Evolutionary conservation across 2,888 invertebrate species (phyloP), one percentile per base, ranked within the genome.

Genomic region (Argyresthia albistria): DNA sequence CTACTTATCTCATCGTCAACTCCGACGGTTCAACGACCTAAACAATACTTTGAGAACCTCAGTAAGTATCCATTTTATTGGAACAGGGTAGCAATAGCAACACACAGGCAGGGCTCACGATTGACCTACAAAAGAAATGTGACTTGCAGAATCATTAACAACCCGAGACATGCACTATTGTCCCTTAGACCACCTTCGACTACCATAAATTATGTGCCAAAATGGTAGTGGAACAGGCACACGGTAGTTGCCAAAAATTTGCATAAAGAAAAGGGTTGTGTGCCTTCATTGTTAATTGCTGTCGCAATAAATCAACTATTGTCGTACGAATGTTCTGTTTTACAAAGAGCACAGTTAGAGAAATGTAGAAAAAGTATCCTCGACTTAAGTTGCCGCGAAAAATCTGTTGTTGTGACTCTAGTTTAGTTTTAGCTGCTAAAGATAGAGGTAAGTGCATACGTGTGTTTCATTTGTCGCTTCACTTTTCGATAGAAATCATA

Each of bases 41-140:
- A 25, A 4, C 2, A 25, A 2, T 25, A 25, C 25, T 25, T 25
- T 25, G 25, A 6, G 25, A 25, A 25, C 25, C 25, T 25, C 25
- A 25, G 25, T 25, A 25, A 25, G 25, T 25, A 25, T 4, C 25
- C 25, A 25, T 48, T n/a, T 48, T 39, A 48, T 11, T 48, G 36
- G 15, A 48, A 36, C 37, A 36, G 36, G 37, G 48, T 48, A 35
- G 35, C 36, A 15, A 8, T 14, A 49, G 4, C 25, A 25, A 35
- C 14, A 49, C 12, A 37, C 45, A 37, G 67, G 64, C 62, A 59
- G 49, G 57, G 15, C 12, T 35, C 58, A 63, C 70, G 67, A 81
- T 76, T 81, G 77, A 84, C 81, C 80, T 81, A 81, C 81, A 84
- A 83, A 56, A 80, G 64, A 67, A 69, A 53, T 65, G 63, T 87